Evolutionary conservation across 2,797 vertebrate species (phyloP), one percentile per base, ranked within the genome.

Genomic region (Enteromius treurensis): DNA sequence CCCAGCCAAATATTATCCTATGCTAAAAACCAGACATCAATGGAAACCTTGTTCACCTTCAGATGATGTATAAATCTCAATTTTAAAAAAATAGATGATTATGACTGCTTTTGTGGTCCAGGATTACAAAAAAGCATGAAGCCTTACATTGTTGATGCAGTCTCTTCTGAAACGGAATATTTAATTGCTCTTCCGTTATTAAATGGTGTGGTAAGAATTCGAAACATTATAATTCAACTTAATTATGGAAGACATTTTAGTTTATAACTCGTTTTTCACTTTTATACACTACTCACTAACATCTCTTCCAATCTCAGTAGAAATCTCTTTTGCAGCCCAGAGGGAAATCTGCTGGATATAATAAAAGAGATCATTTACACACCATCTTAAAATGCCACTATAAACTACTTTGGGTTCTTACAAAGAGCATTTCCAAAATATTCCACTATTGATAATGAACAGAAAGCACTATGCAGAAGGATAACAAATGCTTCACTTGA

Each of bases 401-500:
- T 47, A 26, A 73, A 32, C 4, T 29, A 29, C 42, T 49, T n/a
- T 8, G 23, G 42, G 11, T 69, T 71, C 9, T 49, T 15, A 32
- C 4, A 73, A 29, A 49, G 26, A 32, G 70, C 26, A 73, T 5
- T 15, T 51, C 69, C 6, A 2, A 15, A 47, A 47, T 45, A 26
- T 47, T 23, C 15, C 13, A 45, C 23, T 29, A 23, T 26, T 21
- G 15, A 11, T 32, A 49, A 49, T 29, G 69, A 47, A 71, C 14
- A 29, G 15, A 49, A 71, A 71, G 15, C 45, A 21, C 17, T 17
- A 32, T 19, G 15, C 8, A 37, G 62, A 51, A 15, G 15, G 32
- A 79, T 79, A 42, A 53, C 26, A 69, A 69, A 69, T 69, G n/a
- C 34, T 69, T 80, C 40, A 7, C n/a, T 53, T 26, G 49, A 42